phyloP scores from a whole-genome alignment of 2,888 invertebrate genomes.

The Cerastis rubricosa region DNA sequence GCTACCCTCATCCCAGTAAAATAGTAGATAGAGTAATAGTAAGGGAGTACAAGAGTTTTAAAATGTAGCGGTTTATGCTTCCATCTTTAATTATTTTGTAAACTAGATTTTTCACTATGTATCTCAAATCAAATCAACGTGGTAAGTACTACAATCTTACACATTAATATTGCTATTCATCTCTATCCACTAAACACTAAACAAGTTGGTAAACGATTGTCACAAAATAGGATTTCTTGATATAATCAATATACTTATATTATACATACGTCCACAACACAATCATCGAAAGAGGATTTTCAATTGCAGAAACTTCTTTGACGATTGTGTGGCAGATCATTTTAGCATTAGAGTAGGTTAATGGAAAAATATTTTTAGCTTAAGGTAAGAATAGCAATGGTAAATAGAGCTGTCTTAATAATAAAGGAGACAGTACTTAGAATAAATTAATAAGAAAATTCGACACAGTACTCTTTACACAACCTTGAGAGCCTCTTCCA shows the following conservation, averaged over 20 bases:
- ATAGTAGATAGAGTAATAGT: neutral
- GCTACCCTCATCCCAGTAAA: neutral
- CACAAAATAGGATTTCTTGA: constrained; percentile 81
- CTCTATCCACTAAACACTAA: constrained; percentile 65
- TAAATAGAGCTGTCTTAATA: constrained; percentile 56
- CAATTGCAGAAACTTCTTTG: constrained; percentile 20
- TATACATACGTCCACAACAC: constrained; percentile 62
- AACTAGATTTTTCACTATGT: neutral
- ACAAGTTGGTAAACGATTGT: constrained; percentile 77
- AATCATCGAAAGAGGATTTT: constrained; percentile 51
- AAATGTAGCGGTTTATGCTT: neutral
- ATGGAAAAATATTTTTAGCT: constrained; percentile 63
- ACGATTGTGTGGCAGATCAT: constrained; percentile 25
- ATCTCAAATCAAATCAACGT: constrained; percentile 51
- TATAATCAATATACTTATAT: constrained; percentile 67
- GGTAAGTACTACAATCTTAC: constrained; percentile 61
- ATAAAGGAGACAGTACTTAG: constrained; percentile 49
- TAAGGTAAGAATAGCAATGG: constrained; percentile 59
- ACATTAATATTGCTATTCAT: constrained; percentile 77
- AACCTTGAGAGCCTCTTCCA: constrained; percentile 63
- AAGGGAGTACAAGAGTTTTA: neutral
- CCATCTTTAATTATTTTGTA: neutral
- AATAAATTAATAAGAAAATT: constrained; percentile 60
- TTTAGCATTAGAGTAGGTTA: constrained; percentile 52
- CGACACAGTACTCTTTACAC: constrained; percentile 58